Evolutionary conservation across 2,797 vertebrate genomes (phyloP), one percentile per base, ranked within the genome.

Genomic region (Perodicticus potto): DNA sequence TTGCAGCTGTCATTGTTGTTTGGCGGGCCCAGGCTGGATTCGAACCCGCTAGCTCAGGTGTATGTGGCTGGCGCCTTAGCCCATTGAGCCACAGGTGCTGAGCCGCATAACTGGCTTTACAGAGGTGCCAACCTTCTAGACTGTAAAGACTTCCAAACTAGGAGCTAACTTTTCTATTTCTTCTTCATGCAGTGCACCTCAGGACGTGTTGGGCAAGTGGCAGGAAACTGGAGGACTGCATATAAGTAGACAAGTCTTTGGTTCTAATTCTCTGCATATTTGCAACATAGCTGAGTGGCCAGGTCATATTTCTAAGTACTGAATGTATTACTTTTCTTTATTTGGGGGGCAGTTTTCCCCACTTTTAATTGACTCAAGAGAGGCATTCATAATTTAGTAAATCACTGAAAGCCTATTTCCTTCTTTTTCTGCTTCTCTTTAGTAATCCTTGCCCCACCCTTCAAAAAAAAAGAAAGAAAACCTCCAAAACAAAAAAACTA

Each of bases 241-340:
- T 9, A 43, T 3, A 43, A 81, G 86, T 27, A 82, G 77, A 73
- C 61, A 85, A 34, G 45, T 43, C 80, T 90, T 91, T 22, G 34
- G 63, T 95, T 69, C 67, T 84, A 86, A 92, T 94, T 97, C 92
- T 95, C 94, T 67, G 88, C 86, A 95, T 97, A 94, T 94, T 73
- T 97, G 85, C 69, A 23, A 27, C 85, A 70, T 85, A 94, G 85
- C 74, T 93, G 27, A 70, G 73, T 37, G 25, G 37, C 86, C 49
- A 96, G 72, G 83, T 95, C 67, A 59, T 94, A 69, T 80, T 95
- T 97, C 74, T 93, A 55, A 76, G 70, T 67, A 61, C 40, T 37
- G 40, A 89, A 87, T 61, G 37, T 49, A 84, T 34, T 43, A 40
- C 72, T 83, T 92, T 32, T 23, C 49, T 53, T 53, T 53, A 53